Evolutionary conservation across 2,113 vertebrate species (phyloP).

Genomic region (Xerus inauris): DNA sequence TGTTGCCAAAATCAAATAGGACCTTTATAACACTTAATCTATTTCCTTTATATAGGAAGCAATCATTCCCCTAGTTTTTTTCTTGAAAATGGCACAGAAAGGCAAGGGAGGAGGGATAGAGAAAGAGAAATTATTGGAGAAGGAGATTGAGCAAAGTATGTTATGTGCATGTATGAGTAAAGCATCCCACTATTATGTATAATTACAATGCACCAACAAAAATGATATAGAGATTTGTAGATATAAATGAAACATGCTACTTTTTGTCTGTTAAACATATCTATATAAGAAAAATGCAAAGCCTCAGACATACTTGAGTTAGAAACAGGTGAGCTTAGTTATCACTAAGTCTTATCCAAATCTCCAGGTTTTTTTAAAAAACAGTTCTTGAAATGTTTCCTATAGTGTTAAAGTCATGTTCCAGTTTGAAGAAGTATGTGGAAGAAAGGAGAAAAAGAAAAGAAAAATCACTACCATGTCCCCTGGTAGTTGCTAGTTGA

Average conservation of each 20-base stretch:
- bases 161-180: no score
- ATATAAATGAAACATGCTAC: background rate
- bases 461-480: background rate
- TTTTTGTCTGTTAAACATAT: background rate
- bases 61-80: background rate
- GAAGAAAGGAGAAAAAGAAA: background rate
- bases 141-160: no score
- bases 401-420: background rate
- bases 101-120: no score
- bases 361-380: background rate
- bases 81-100: background rate
- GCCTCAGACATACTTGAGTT: background rate
- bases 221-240: background rate
- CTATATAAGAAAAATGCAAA: background rate
- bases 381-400: background rate
- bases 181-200: no score
- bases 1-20: background rate
- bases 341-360: background rate
- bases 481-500: background rate
- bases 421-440: background rate
- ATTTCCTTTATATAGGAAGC: background rate
- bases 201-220: no score
- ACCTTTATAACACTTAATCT: background rate
- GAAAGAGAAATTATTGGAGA: no score
- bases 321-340: background rate